A percentile compares a stretch with the other conserved stretches of the same genome.
Conservation (phyloP, 2,113 vertebrate genomes). For the Neolamprologus falcicula region DNA sequence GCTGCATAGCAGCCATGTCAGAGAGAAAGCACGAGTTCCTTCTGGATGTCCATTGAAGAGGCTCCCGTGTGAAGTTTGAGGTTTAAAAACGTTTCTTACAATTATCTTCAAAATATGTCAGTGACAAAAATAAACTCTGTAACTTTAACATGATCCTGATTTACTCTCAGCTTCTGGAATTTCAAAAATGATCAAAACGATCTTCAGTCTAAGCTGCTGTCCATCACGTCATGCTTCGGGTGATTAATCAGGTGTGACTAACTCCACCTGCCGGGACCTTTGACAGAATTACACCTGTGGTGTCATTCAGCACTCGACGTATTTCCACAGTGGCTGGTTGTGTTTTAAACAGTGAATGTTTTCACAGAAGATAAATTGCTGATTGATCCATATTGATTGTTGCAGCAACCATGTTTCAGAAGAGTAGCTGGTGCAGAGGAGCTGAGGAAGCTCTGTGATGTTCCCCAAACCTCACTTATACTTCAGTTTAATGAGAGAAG, state of each 20-base stretch:
- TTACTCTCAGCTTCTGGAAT: background rate
- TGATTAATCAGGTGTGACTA: conserved; percentile 10
- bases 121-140: background rate
- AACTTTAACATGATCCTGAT: background rate
- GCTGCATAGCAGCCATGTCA: background rate
- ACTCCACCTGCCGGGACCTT: background rate
- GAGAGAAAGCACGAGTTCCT: background rate
- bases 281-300: background rate
- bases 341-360: background rate
- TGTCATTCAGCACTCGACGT: background rate
- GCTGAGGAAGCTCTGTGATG: background rate
- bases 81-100: background rate
- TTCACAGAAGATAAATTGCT: background rate
- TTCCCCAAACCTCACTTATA: background rate
- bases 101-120: background rate
- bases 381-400: conserved; percentile 22
- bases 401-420: background rate
- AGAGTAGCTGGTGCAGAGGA: background rate
- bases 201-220: background rate
- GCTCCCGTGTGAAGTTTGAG: background rate
- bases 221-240: background rate
- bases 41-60: background rate
- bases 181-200: background rate
- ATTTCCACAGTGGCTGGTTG: background rate
- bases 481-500: conserved; percentile 27